These are phyloP conservation scores for Caenorhabditis sp. DNA, from an alignment of 2,888 invertebrate species.

Conservation along the genomic window DNA sequence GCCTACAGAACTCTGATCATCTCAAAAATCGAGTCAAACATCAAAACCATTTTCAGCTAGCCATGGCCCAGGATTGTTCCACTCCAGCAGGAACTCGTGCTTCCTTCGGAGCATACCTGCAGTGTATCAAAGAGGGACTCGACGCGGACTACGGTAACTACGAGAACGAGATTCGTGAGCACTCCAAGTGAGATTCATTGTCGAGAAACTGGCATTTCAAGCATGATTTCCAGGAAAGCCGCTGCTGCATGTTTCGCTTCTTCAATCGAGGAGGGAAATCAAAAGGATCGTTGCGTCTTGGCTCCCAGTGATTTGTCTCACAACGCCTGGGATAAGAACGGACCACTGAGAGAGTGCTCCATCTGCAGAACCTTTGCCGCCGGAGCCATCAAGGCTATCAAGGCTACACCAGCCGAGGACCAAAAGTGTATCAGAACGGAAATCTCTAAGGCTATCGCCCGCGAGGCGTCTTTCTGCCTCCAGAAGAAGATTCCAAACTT, in stretches of 20 bases:
- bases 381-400: constrained; percentile 82
- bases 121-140: constrained; percentile 80
- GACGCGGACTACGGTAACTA: constrained; percentile 80
- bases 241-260: constrained; percentile 81
- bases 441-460: constrained; percentile 81
- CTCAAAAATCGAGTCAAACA: background rate
- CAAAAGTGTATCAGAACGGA: constrained; percentile 82
- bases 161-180: constrained; percentile 80
- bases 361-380: constrained; percentile 83
- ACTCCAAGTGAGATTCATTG: constrained; percentile 72
- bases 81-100: constrained; percentile 71
- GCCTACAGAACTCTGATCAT: background rate
- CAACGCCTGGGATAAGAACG: constrained; percentile 83
- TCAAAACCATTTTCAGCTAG: constrained; percentile 41
- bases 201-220: background rate
- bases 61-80: constrained; percentile 74
- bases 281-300: constrained; percentile 81
- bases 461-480: constrained; percentile 81
- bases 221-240: constrained; percentile 74
- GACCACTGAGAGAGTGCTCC: constrained; percentile 82
- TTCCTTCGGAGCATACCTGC: constrained; percentile 79
- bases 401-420: constrained; percentile 82
- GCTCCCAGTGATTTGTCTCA: constrained; percentile 76
- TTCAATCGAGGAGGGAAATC: constrained; percentile 81
- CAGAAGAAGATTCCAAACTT: constrained; percentile 80